These are phyloP conservation scores for Cardinalis cardinalis DNA, from an alignment of 2,113 vertebrate genomes.

Conservation along the genomic window DNA sequence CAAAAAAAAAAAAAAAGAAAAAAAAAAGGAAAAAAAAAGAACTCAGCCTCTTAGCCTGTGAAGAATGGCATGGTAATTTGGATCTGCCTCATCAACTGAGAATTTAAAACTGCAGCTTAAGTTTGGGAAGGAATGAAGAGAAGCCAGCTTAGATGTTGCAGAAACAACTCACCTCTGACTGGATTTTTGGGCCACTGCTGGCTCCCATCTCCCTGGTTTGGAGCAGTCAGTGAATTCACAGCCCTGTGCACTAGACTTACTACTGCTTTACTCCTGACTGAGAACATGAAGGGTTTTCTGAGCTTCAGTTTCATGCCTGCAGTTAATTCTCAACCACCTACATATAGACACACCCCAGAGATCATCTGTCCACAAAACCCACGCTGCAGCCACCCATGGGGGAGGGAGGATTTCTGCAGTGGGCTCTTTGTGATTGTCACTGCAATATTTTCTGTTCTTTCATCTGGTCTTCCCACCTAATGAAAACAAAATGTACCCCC, in stretches of 20 bases:
- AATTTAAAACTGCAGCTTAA: neutral
- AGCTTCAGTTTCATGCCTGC: neutral
- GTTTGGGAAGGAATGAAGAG: constrained; percentile 13
- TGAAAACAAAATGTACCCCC: neutral
- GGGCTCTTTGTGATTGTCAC: neutral
- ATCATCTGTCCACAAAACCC: neutral
- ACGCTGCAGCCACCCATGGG: neutral
- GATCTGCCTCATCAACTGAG: constrained; percentile 3
- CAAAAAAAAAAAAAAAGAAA: neutral
- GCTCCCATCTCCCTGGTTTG: neutral
- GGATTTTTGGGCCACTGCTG: neutral
- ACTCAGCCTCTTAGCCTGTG: neutral
- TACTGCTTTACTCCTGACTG: neutral
- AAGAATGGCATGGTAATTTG: neutral
- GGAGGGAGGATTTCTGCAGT: neutral
- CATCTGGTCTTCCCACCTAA: neutral
- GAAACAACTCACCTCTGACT: neutral
- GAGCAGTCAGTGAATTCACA: neutral
- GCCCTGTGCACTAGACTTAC: neutral
- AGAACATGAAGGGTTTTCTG: neutral
- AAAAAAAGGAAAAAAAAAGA: neutral
- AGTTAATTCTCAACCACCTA: neutral
- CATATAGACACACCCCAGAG: neutral
- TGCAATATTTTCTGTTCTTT: neutral
- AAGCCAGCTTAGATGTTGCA: neutral